Evolutionary conservation across 2,113 vertebrate species (phyloP).

Genomic region (Ceratotherium simum): DNA sequence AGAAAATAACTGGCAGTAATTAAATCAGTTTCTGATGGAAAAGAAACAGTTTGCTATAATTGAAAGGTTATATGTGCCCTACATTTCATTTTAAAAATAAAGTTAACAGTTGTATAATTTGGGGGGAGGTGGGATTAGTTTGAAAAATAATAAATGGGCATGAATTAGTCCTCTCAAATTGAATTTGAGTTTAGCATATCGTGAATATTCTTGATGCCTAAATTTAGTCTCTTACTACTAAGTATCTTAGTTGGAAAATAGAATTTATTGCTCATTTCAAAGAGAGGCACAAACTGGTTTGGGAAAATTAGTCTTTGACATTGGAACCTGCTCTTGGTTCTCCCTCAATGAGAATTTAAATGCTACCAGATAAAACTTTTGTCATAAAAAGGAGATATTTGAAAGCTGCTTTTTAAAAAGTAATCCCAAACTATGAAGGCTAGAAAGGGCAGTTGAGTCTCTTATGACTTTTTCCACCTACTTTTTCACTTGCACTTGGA

Average conservation of each 20-base stretch:
- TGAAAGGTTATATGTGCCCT: background rate
- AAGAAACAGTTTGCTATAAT: background rate
- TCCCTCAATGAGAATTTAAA: conserved; percentile 47
- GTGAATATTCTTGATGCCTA: conserved; percentile 37
- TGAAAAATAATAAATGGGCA: conserved; percentile 41
- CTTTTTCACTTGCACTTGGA: background rate
- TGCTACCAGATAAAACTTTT: conserved; percentile 42
- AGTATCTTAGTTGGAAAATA: conserved; percentile 52
- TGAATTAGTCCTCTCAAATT: conserved; percentile 26
- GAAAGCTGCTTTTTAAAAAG: conserved; percentile 37
- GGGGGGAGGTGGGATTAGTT: background rate
- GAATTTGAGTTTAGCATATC: background rate
- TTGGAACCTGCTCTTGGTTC: conserved; percentile 34
- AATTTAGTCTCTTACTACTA: conserved; percentile 56
- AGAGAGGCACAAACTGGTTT: conserved; percentile 7
- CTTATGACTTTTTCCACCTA: background rate
- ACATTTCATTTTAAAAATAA: conserved; percentile 45
- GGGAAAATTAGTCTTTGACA: conserved; percentile 31
- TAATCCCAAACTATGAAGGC: background rate
- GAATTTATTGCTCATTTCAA: conserved; percentile 57
- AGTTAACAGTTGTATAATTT: conserved; percentile 9
- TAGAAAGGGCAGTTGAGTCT: background rate
- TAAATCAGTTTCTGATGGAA: conserved; percentile 5
- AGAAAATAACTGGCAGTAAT: background rate
- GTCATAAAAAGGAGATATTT: conserved; percentile 19